These are phyloP conservation scores for Diceros bicornis DNA, from an alignment of 2,797 vertebrate genomes.

Conservation along the genomic window DNA sequence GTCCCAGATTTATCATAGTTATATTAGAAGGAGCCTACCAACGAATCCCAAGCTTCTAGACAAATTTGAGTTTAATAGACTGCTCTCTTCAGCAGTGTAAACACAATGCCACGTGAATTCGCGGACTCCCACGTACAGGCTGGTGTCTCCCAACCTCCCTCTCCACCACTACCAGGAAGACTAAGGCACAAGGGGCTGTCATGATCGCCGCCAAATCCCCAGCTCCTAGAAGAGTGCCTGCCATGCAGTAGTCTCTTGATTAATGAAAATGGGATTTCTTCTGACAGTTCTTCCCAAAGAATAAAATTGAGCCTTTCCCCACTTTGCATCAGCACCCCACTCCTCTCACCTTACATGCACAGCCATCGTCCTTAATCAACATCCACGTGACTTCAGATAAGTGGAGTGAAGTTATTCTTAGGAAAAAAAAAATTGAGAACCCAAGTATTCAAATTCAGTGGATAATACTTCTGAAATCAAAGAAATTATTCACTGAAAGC, in stretches of 20 bases:
- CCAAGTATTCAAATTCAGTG: background rate
- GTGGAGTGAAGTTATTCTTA: background rate
- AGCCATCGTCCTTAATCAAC: background rate
- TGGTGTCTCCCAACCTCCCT: background rate
- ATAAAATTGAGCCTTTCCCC: background rate
- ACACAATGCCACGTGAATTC: background rate
- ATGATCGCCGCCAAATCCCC: background rate
- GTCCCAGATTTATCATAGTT: background rate
- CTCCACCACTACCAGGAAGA: background rate
- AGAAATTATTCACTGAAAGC: background rate
- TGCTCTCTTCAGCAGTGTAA: background rate
- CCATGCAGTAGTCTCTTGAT: background rate
- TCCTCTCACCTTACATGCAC: background rate
- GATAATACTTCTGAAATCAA: slow-evolving; percentile 29
- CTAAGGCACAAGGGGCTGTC: too few relatives aligned
- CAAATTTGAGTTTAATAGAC: background rate
- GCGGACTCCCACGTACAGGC: background rate
- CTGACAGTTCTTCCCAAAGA: background rate
- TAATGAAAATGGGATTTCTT: slow-evolving; percentile 54
- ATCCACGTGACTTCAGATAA: background rate
- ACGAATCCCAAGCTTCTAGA: background rate
- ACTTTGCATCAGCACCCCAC: background rate
- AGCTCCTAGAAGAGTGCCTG: background rate
- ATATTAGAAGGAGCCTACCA: background rate
- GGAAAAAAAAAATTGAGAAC: background rate